Percentiles rank a stretch among this genome's conserved stretches.
phyloP scores from a whole-genome alignment of 2,797 vertebrate species.

The Borostomias antarcticus region DNA sequence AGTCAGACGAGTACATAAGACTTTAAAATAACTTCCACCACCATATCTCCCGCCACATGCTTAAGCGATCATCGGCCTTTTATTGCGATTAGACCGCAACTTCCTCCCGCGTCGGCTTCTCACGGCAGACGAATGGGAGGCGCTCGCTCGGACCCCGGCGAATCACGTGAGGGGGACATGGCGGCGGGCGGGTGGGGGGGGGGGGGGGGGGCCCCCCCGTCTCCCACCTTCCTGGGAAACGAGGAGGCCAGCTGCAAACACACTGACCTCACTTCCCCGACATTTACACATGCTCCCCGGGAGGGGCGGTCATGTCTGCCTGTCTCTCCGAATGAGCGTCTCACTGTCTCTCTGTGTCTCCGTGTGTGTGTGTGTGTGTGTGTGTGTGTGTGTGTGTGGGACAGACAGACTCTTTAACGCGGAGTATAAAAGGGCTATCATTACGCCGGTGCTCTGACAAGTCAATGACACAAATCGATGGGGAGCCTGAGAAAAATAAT shows the following conservation, averaged over 20 bases:
- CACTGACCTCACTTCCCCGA: slow-evolving; percentile 53
- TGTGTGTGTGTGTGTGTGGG: slow-evolving; percentile 4
- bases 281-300: slow-evolving; percentile 61
- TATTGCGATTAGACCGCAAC: slow-evolving; percentile 35
- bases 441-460: slow-evolving; percentile 17
- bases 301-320: slow-evolving; percentile 47
- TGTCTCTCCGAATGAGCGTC: slow-evolving; percentile 18
- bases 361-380: too few species aligned
- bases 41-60: too few species aligned
- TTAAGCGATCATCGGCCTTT: too few species aligned
- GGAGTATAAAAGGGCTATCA: slow-evolving; percentile 20
- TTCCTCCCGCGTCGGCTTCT: slow-evolving; percentile 16
- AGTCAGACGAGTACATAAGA: too few species aligned
- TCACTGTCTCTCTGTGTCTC: slow-evolving; percentile 16
- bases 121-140: slow-evolving; percentile 22
- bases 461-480: neutral
- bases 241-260: slow-evolving; percentile 60
- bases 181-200: slow-evolving; percentile 42
- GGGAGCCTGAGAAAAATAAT: slow-evolving; percentile 7
- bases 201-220: slow-evolving; percentile 29
- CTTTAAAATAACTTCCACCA: too few species aligned
- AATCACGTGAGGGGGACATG: slow-evolving; percentile 52
- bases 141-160: slow-evolving; percentile 29
- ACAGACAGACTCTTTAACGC: slow-evolving; percentile 31
- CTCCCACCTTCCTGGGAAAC: slow-evolving; percentile 43